Evolutionary conservation across 2,888 invertebrate genomes (phyloP).

Genomic region (Hydriomena furcata): DNA sequence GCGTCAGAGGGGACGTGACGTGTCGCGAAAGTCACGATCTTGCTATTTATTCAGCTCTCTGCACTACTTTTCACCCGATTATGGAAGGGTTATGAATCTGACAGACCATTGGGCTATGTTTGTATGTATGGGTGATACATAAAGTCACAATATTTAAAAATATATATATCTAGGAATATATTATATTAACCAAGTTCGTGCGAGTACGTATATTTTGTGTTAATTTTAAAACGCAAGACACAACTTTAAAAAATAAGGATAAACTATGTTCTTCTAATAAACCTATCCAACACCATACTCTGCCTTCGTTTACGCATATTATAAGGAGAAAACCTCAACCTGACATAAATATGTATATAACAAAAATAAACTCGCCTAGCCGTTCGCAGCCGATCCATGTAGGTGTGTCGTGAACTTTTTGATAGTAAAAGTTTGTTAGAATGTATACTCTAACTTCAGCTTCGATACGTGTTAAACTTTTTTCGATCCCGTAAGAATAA

Average conservation of each 20-base stretch:
- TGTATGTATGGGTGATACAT: too few relatives aligned
- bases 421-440: conserved; percentile 29
- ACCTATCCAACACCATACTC: conserved; percentile 18
- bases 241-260: not conserved
- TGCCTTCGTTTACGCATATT: conserved; percentile 37
- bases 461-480: conserved; percentile 23
- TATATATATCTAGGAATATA: too few relatives aligned
- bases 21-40: conserved; percentile 23
- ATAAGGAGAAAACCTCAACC: conserved; percentile 38
- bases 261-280: conserved; percentile 8
- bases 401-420: conserved; percentile 25
- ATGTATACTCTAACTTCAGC: conserved; percentile 13
- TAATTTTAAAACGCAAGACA: not conserved
- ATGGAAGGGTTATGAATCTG: conserved; percentile 8
- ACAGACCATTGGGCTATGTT: too few relatives aligned
- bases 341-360: conserved; percentile 40
- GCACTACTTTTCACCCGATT: conserved; percentile 18
- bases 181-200: too few relatives aligned
- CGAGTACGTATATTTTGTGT: too few relatives aligned
- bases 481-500: conserved; percentile 23
- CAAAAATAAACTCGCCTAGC: conserved; percentile 48
- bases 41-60: conserved; percentile 23
- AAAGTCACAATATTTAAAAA: not conserved
- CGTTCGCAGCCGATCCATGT: conserved; percentile 17
- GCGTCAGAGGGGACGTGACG: conserved; percentile 34